phyloP scores from a whole-genome alignment of 2,113 vertebrate species.

The Crotalus tigris region DNA sequence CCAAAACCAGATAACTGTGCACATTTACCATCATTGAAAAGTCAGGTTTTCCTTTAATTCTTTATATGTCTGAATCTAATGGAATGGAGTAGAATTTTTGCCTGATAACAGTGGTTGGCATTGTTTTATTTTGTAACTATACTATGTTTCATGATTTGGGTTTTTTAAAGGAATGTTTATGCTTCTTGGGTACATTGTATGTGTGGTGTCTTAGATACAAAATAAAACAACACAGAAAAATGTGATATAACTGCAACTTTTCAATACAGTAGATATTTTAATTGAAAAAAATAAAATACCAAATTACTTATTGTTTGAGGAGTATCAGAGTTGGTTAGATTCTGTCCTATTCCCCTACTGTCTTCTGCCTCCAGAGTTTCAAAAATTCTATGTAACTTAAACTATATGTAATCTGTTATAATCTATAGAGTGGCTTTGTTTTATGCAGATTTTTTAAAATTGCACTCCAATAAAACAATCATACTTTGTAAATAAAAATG shows the following conservation, averaged over 20 bases:
- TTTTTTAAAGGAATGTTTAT: not conserved
- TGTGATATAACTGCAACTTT: not conserved
- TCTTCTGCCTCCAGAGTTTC: not conserved
- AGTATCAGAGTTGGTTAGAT: not conserved
- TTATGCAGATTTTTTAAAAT: not conserved
- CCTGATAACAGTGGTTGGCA: not conserved
- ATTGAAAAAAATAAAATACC: not conserved
- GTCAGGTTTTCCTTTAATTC: not conserved
- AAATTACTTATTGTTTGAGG: not conserved
- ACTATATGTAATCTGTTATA: not conserved
- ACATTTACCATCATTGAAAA: not conserved
- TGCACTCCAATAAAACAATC: not conserved
- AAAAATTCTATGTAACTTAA: not conserved
- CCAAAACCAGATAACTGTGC: not conserved
- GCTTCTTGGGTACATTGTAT: not conserved
- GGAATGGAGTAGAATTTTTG: not conserved
- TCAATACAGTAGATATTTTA: not conserved
- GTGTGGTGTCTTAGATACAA: not conserved
- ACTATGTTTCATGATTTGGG: not conserved
- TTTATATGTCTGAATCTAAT: not conserved
- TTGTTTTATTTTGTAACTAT: not conserved
- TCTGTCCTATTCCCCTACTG: not conserved
- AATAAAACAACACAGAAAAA: not conserved
- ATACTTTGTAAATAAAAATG: not conserved
- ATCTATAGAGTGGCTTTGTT: not conserved